Percentiles rank a stretch among this genome's conserved stretches.
Conservation (phyloP, 2,797 vertebrate genomes). For the Galagoides demidoff region DNA sequence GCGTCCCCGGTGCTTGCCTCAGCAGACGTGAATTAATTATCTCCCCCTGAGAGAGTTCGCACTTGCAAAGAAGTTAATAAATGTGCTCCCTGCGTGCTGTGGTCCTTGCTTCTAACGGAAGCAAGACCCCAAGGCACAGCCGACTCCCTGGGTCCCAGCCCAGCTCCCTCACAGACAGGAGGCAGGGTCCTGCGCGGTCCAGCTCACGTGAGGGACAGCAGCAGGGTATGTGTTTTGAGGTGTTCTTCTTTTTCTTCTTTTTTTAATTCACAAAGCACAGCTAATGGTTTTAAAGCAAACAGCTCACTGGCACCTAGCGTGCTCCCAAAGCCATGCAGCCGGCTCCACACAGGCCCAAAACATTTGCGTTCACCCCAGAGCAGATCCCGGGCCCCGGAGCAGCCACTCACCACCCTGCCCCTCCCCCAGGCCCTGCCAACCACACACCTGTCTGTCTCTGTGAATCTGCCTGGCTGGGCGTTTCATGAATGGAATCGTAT, state of each 20-base stretch:
- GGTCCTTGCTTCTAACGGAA: not conserved
- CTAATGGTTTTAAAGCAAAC: not conserved
- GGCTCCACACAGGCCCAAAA: fast-evolving
- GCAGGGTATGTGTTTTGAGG: fast-evolving
- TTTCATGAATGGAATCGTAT: fast-evolving
- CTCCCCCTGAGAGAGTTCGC: conserved; percentile 55
- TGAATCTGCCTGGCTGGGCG: fast-evolving
- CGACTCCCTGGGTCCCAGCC: not conserved
- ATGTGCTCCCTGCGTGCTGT: not conserved
- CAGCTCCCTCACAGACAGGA: not conserved
- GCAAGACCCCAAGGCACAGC: not conserved
- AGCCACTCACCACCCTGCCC: fast-evolving
- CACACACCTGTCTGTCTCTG: fast-evolving
- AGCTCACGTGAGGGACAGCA: fast-evolving
- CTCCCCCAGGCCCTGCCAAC: fast-evolving
- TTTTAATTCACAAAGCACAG: fast-evolving
- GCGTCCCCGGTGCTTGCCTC: conserved; percentile 92
- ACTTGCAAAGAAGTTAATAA: conserved; percentile 60
- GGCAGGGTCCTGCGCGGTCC: not conserved
- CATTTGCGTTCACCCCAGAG: fast-evolving
- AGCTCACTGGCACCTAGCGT: fast-evolving
- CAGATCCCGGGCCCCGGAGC: fast-evolving
- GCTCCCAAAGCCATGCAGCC: fast-evolving
- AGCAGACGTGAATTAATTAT: conserved; percentile 87
- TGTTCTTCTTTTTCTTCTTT: fast-evolving